Base-by-base conservation (phyloP, 2,888 invertebrate species). In the Troides helena region DNA sequence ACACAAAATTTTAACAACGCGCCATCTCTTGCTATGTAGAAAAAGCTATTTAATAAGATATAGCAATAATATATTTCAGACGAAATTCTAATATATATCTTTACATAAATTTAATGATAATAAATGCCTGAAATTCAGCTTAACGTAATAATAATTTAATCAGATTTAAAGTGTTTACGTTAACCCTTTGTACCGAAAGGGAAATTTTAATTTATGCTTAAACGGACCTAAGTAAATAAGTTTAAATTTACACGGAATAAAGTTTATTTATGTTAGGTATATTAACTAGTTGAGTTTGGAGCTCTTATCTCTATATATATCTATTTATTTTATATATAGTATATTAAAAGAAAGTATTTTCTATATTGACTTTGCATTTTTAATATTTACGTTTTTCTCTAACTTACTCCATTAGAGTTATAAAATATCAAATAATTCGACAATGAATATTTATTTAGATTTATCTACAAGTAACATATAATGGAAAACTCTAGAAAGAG, bases 151-250 rank as follows among this genome's bases (percentile, higher is more conserved):
- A 70, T 70, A 69, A 66, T 69, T 66, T 66, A 65, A 69, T 69
- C 62, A 63, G 70, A 70, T 63, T 67, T 70, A 67, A 66, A 70
- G 50, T 70, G 69, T 70, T 66, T 66, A 53, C 63, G 60, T 43
- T 53, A 58, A 60, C 70, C 66, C 67, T 67, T 67, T 67, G 67
- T 64, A 25, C 67, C 46, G 56, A 60, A 46, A 64, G 59, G 68
- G 60, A 57, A 68, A 70, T 67, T 63, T 67, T 67, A 70, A 70
- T 70, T 70, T 70, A 70, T 70, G 70, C 67, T 64, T 67, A 67
- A 70, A 67, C 63, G 63, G 39, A 21, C 70, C 70, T 70, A 67
- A 70, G 70, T 70, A 70, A 70, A 70, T 67, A 70, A 67, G 70
- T 70, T 67, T 70, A 23, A 70, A 64, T 64, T 70, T 63, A 70